Evolutionary conservation across 2,888 invertebrate species (phyloP), one percentile per base, ranked within the genome.

Genomic region (Julus scanicus): DNA sequence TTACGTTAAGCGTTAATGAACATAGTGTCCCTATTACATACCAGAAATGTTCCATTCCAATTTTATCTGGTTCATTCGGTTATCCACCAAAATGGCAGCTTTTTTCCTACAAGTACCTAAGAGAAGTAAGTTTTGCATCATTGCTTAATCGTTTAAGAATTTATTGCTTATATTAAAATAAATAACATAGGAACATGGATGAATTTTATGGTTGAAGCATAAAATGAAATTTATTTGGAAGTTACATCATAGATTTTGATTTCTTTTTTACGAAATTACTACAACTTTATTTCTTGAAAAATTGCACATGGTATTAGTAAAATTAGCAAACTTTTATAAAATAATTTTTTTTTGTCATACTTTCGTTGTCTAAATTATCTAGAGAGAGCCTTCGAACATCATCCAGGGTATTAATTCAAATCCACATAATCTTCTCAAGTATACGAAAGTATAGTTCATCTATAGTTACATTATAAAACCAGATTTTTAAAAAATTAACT

Each of bases 51-150:
- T 80, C 37, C 37, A 80, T 80, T 80, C 29, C 80, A 13, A 37
- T 80, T 29, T n/a, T 80, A 80, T 80, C 80, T 15, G 11, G 80
- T 80, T 80, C 15, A 80, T 80, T 80, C 13, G 15, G 80, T 80
- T 37, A 37, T 11, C 37, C 80, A 37, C 37, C 15, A 80, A 37
- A 3, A 20, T 37, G 80, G 80, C 80, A 80, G 80, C 80, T 37
- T 80, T 71, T 80, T 44, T 80, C 37, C 37, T 80, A n/a, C 20
- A 71, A 71, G 63, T 29, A 80, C 37, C 37, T 37, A 5, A 71
- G n/a, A 17, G 15, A 80, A 9, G 37, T 80, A 80, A 29, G 5
- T 71, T 8, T 37, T 2, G 3, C 37, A 37, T 37, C 9, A 80
- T 80, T 71, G 20, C 20, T 20, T 71, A 20, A 20, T 20, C 20